Percentiles rank a stretch among this genome's conserved stretches.
phyloP scores from a whole-genome alignment of 2,113 vertebrate species.

The Casuarius casuarius region DNA sequence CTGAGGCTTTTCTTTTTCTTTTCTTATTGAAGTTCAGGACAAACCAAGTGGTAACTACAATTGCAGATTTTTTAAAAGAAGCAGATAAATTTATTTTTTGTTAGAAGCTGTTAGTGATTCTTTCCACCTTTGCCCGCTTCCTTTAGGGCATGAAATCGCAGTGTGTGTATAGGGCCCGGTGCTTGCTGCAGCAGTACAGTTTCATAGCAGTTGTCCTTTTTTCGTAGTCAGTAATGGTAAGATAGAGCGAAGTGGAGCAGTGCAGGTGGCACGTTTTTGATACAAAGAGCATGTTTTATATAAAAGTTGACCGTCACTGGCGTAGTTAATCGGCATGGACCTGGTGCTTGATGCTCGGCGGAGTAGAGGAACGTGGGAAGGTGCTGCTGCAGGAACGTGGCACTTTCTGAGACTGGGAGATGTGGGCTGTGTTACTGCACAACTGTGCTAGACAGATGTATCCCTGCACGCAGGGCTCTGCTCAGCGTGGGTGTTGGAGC shows the following conservation, averaged over 20 bases:
- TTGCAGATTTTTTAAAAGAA: neutral
- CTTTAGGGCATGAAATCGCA: conserved; percentile 65
- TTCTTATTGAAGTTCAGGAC: neutral
- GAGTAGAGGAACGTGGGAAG: neutral
- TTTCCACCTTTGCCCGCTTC: neutral
- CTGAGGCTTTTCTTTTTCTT: neutral
- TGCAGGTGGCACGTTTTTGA: neutral
- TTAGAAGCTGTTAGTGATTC: conserved; percentile 40
- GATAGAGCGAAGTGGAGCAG: neutral
- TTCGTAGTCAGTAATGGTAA: neutral
- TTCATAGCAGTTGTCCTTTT: neutral
- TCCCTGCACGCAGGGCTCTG: neutral
- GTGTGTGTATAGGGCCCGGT: conserved; percentile 23
- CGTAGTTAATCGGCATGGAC: neutral
- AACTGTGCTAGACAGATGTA: neutral
- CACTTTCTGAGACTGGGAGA: neutral
- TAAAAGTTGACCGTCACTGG: conserved; percentile 3
- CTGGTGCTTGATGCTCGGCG: neutral
- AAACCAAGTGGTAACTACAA: neutral
- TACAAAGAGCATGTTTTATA: conserved; percentile 46
- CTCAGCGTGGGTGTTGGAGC: neutral
- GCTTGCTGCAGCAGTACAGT: neutral
- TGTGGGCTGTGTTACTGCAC: neutral
- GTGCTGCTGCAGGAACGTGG: neutral
- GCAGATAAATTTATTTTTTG: conserved; percentile 46